Conservation (phyloP, 2,888 invertebrate genomes). For the Pantelozetes paolii region DNA sequence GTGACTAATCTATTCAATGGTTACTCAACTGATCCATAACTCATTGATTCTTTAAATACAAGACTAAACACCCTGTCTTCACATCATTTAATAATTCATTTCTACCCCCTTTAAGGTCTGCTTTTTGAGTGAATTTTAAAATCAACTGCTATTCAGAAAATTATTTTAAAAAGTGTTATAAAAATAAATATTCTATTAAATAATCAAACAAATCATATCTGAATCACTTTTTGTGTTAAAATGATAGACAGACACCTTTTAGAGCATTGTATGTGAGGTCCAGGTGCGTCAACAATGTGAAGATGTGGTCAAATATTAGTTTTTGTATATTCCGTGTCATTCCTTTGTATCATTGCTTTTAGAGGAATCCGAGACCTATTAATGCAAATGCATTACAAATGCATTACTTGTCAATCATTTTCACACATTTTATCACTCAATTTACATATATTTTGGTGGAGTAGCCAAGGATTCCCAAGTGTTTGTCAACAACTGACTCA, state of each 20-base stretch:
- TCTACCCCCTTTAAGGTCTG: too few relatives aligned
- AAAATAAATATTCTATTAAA: not conserved
- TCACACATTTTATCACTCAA: not conserved
- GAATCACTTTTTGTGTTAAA: not conserved
- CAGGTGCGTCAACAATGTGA: conserved; percentile 14
- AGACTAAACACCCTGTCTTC: too few relatives aligned
- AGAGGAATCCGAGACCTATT: conserved; percentile 3
- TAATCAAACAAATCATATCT: not conserved
- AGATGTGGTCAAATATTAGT: conserved; percentile 22
- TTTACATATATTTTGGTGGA: too few relatives aligned
- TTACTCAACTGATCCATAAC: too few relatives aligned
- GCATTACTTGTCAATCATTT: not conserved
- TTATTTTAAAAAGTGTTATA: not conserved
- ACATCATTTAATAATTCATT: too few relatives aligned
- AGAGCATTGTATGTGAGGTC: conserved; percentile 3
- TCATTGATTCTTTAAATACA: too few relatives aligned
- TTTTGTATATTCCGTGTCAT: not conserved
- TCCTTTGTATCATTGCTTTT: not conserved
- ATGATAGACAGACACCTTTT: not conserved
- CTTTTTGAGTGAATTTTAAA: too few relatives aligned
- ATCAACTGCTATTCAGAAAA: not conserved
- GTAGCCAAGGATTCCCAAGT: too few relatives aligned
- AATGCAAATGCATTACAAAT: not conserved
- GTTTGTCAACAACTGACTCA: too few relatives aligned
- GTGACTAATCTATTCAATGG: too few relatives aligned